Evolutionary conservation across 2,888 invertebrate genomes (phyloP), one percentile per base, ranked within the genome.

Genomic region (Campopleginae sp.): DNA sequence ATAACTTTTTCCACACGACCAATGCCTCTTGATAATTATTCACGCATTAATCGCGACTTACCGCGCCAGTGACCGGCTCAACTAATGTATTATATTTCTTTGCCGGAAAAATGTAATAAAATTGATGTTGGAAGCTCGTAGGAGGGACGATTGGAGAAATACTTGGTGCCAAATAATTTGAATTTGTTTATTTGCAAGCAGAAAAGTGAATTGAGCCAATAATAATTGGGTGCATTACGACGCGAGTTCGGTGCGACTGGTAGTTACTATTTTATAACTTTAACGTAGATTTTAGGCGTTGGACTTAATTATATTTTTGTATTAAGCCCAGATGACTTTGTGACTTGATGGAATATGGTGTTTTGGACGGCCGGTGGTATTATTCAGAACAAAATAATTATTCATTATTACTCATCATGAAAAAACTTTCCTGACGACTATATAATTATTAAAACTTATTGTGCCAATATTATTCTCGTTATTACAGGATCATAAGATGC

Each of bases 91-190:
- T 19, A 17, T 27, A 4, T 46, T 17, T 46, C 23, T 78, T 78
- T 68, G 85, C 81, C 81, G 38, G 0, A 38, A 38, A 0, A 78
- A 78, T 65, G 85, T 81, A 81, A 74, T 81, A 66, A 48, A 48
- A 27, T 77, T 77, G 31, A 48, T 77, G 17, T 65, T 80, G 17
- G 76, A 54, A 44, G 71, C n/a, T n/a, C n/a, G n/a, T n/a, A n/a
- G n/a, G n/a, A n/a, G n/a, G n/a, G n/a, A n/a, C n/a, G n/a, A n/a
- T n/a, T n/a, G n/a, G n/a, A n/a, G n/a, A n/a, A 76, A 84, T 84
- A 88, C 86, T 81, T 76, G 83, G 84, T 88, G 86, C 85, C 87
- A 84, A 74, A 82, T 61, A 42, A 46, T 31, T n/a, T 68, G 70
- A 78, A 71, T 33, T 68, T 51, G 42, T 46, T 4, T 58, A 0